Conservation (phyloP, 2,113 vertebrate species). For the Porphyrio hochstetteri region DNA sequence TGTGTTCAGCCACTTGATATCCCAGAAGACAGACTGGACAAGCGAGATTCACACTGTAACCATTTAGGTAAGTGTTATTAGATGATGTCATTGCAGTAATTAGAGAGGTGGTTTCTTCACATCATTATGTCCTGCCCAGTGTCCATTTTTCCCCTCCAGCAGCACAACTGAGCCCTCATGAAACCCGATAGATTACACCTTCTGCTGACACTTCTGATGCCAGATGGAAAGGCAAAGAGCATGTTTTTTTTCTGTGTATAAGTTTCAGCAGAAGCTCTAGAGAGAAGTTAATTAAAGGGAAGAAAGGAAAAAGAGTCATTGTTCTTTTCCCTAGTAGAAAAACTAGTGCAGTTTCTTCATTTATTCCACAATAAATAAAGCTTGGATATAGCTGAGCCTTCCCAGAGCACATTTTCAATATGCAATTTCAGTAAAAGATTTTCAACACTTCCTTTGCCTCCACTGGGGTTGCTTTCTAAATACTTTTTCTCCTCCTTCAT, state of each 20-base stretch:
- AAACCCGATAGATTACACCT: constrained; percentile 61
- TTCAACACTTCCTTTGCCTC: constrained; percentile 37
- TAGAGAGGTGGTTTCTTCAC: background rate
- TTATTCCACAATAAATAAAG: constrained; percentile 35
- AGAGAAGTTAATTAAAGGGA: constrained; percentile 8
- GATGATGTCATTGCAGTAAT: constrained; percentile 31
- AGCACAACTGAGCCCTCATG: constrained; percentile 30
- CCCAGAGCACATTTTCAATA: background rate
- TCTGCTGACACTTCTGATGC: constrained; percentile 63
- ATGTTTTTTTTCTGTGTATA: constrained; percentile 34
- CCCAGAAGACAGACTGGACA: constrained; percentile 80
- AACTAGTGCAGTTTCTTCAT: constrained; percentile 6
- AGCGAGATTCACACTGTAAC: constrained; percentile 74
- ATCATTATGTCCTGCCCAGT: constrained; percentile 2
- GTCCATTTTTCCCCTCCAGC: background rate
- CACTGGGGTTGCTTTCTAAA: constrained; percentile 46
- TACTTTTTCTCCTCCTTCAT: constrained; percentile 17
- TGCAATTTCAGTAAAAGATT: constrained; percentile 39
- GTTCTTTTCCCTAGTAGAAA: constrained; percentile 1
- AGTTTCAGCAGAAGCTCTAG: constrained; percentile 34
- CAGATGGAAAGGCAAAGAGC: constrained; percentile 71
- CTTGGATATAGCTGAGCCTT: constrained; percentile 8
- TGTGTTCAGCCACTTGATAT: constrained; percentile 81
- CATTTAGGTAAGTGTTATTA: constrained; percentile 72
- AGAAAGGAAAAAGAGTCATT: background rate